Evolutionary conservation across 2,113 vertebrate species (phyloP), one percentile per base, ranked within the genome.

Genomic region (Bos indicus): DNA sequence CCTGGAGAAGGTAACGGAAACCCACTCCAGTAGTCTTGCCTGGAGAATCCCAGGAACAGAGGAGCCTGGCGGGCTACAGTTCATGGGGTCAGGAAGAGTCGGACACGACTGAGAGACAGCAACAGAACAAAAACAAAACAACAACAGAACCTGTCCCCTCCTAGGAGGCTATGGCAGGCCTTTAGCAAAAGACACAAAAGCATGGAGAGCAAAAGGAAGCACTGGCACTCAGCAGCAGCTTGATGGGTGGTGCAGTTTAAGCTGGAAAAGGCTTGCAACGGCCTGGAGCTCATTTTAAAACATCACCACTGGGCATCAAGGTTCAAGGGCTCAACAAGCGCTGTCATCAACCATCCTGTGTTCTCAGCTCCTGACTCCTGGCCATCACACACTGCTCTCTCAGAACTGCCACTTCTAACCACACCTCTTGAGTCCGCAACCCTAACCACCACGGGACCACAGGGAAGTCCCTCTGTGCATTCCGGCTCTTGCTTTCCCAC

Each of bases 321-420:
- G 26, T 23, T 43, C 10, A 7, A 6, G 33, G 4, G 15, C 43
- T n/a, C 33, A 7, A 1, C 2, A 3, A 11, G 25, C 7, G 9
- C 7, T 7, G 6, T 1, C 13, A 2, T 0, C 15, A 36, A 10
- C 21, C 9, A 40, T 3, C n/a, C 57, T 16, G 5, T 2, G 2
- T 25, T 28, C 19, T 36, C 23, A 54, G 13, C 16, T 16, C 33
- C 48, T 19, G n/a, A 14, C 43, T 3, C 6, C 26, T 6, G 2
- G 43, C 19, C 12, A 6, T 36, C 15, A 6, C 30, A 21, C 3
- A 23, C 1, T 52, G 30, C 28, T 59, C 6, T 2, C 67, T 74
- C 7, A 10, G 17, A 82, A 51, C 1, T 43, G 52, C 21, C 30
- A 40, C 23, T 86, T 62, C 33, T 56, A 28, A 28, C 21, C 85